Evolutionary conservation across 2,888 invertebrate genomes (phyloP).

Genomic region (Zhengitettix transpicula): DNA sequence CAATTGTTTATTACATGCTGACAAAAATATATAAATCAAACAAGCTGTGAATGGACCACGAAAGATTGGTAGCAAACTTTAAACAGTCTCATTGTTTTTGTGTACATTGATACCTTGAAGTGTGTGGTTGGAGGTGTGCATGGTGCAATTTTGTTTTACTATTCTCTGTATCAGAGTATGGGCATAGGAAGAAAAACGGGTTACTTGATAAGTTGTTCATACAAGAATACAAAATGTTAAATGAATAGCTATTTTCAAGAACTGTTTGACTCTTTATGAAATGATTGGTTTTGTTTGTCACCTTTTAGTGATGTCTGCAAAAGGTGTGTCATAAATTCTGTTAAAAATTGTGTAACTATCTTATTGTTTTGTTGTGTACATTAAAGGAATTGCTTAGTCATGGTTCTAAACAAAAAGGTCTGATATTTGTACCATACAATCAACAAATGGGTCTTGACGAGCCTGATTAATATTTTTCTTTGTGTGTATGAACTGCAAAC

Average conservation of each 20-base stretch:
- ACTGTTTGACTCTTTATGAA: not conserved
- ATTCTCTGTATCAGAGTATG: not conserved
- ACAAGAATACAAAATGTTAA: not conserved
- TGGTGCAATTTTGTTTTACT: constrained; percentile 5
- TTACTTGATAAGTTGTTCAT: not conserved
- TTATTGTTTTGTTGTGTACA: too few relatives aligned
- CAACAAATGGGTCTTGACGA: too few relatives aligned
- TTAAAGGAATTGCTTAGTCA: too few relatives aligned
- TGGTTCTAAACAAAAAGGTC: too few relatives aligned
- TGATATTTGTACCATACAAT: too few relatives aligned
- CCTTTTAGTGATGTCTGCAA: not conserved
- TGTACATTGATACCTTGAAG: constrained; percentile 1
- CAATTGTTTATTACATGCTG: too few relatives aligned
- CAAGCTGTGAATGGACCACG: constrained; percentile 8
- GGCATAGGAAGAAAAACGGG: not conserved
- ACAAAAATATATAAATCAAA: too few relatives aligned
- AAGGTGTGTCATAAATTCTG: not conserved
- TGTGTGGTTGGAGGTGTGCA: constrained; percentile 5
- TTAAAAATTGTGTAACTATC: too few relatives aligned
- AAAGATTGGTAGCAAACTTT: constrained; percentile 11
- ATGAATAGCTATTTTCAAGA: not conserved
- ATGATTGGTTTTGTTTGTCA: not conserved
- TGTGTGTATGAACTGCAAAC: too few relatives aligned
- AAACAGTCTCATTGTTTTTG: not conserved
- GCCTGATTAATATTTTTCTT: too few relatives aligned